phyloP scores from a whole-genome alignment of 2,888 invertebrate species.

The Agriotes lineatus region DNA sequence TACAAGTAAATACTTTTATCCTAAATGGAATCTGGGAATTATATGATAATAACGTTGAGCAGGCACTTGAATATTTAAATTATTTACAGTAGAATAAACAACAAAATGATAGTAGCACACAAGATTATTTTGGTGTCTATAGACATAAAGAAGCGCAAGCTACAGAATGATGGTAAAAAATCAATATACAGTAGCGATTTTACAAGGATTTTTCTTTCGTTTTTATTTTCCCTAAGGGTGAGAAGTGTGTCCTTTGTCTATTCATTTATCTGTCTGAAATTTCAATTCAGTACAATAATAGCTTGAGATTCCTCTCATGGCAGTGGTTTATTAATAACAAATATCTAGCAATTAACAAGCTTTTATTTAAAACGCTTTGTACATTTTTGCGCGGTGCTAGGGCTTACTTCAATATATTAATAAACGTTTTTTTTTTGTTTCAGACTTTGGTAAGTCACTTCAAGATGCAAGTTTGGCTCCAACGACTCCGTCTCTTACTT shows the following conservation, averaged over 20 bases:
- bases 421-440: conserved; percentile 1
- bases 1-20: too few relatives aligned
- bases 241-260: not conserved
- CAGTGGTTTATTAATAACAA: not conserved
- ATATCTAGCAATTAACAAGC: not conserved
- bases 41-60: too few relatives aligned
- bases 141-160: too few relatives aligned
- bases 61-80: too few relatives aligned
- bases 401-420: not conserved
- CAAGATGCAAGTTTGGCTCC: not conserved
- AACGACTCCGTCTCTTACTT: not conserved
- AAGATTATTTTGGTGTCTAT: too few relatives aligned
- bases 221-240: not conserved
- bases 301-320: not conserved
- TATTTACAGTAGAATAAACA: too few relatives aligned
- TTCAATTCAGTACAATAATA: conserved; percentile 1
- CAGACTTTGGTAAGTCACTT: not conserved
- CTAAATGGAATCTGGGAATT: too few relatives aligned
- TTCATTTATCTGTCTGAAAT: not conserved
- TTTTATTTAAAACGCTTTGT: not conserved
- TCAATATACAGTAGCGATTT: too few relatives aligned
- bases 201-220: not conserved
- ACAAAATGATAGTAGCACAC: too few relatives aligned
- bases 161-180: too few relatives aligned
- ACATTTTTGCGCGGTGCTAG: not conserved